Evolutionary conservation across 2,113 vertebrate species (phyloP).

Genomic region (Hyla sarda): DNA sequence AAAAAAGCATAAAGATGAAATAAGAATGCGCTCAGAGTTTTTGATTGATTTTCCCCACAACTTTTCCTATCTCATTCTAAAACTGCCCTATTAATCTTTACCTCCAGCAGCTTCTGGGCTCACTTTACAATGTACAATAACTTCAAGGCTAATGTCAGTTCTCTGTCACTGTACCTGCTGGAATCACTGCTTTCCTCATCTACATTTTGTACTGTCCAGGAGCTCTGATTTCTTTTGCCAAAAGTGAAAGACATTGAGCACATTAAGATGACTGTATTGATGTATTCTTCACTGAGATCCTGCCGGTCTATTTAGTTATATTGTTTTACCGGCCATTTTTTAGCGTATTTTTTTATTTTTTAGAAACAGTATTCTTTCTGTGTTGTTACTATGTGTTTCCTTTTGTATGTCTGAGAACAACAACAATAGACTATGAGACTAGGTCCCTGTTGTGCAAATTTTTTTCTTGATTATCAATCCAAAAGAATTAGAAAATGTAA

Average conservation of each 20-base stretch:
- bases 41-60: not conserved
- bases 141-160: not conserved
- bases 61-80: conserved; percentile 55
- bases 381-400: not conserved
- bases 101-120: conserved; percentile 22
- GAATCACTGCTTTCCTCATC: not conserved
- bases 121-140: not conserved
- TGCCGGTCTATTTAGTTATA: not conserved
- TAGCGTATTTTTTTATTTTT: not conserved
- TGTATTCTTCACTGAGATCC: too few species aligned
- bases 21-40: conserved; percentile 16
- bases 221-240: not conserved
- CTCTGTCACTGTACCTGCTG: conserved; percentile 17
- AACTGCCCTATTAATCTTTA: conserved; percentile 42
- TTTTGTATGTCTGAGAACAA: not conserved
- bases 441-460: too few species aligned
- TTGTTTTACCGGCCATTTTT: not conserved
- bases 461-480: too few species aligned
- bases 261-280: not conserved
- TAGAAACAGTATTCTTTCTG: not conserved
- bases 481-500: too few species aligned
- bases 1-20: not conserved
- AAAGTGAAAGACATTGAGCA: not conserved
- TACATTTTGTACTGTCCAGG: not conserved
- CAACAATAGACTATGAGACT: too few species aligned